Evolutionary conservation across 2,797 vertebrate genomes (phyloP).

Genomic region (Sebastes hubbsi): DNA sequence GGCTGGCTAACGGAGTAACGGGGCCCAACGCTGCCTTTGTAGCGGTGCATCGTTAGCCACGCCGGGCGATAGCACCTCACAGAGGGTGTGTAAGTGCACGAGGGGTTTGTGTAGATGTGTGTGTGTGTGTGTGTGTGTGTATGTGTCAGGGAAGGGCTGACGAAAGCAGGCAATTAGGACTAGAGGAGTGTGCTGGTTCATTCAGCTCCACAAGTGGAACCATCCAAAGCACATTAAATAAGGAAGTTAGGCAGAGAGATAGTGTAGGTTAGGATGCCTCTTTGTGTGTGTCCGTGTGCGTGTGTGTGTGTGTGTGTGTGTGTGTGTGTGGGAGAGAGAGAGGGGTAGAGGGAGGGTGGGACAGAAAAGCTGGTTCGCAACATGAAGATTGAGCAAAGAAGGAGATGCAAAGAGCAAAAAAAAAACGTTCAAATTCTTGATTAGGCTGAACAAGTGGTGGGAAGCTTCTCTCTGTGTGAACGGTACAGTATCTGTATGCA

Average conservation of each 20-base stretch:
- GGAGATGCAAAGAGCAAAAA: background rate
- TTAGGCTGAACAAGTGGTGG: background rate
- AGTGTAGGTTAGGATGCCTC: conserved; percentile 19
- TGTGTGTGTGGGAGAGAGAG: background rate
- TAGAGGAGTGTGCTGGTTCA: conserved; percentile 71
- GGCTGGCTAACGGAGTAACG: conserved; percentile 68
- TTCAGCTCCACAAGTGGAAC: conserved; percentile 74
- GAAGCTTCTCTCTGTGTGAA: background rate
- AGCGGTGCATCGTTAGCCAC: conserved; percentile 78
- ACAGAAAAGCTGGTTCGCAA: background rate
- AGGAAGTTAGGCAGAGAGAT: conserved; percentile 46
- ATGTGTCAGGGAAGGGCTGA: conserved; percentile 62
- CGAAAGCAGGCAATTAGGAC: conserved; percentile 80
- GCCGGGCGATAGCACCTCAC: conserved; percentile 60
- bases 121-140: background rate
- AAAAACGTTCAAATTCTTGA: background rate
- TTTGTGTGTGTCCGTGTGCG: background rate
- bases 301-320: background rate
- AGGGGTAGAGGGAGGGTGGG: background rate
- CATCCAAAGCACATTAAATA: conserved; percentile 69
- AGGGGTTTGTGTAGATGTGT: conserved; percentile 4
- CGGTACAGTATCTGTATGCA: background rate
- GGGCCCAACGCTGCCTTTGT: conserved; percentile 75
- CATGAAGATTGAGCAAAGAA: background rate
- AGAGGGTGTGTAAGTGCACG: conserved; percentile 27